Evolutionary conservation across 2,113 vertebrate genomes (phyloP), one percentile per base, ranked within the genome.

Genomic region (Chlamydotis undulata): DNA sequence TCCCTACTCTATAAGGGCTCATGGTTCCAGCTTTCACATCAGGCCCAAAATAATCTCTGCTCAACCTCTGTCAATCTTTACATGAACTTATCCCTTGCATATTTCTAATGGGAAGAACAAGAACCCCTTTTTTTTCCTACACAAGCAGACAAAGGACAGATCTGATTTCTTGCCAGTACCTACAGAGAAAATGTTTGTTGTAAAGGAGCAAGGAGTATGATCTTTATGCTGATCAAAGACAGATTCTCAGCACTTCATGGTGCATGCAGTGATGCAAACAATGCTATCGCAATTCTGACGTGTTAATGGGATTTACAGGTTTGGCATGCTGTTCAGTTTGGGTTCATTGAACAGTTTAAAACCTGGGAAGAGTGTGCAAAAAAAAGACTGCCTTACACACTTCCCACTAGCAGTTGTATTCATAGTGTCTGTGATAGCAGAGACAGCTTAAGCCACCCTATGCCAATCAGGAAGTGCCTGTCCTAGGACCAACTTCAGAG

Each of bases 291-390:
- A 80, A 89, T 47, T 76, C 77, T 91, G 52, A 43, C 2, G 14
- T 6, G 12, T 19, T 55, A 78, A 56, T 4, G 91, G 88, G 71
- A 74, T n/a, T 95, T 71, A 57, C 67, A 85, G 71, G 74, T 92
- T 92, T 84, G 94, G 91, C 91, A 90, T 78, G 80, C 64, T 45
- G 90, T 67, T 97, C 92, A 9, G 26, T n/a, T 78, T 79, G 86
- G 88, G 56, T 69, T 77, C 77, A 68, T 37, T 35, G 26, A 56
- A 79, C 21, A 65, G 60, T 29, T 83, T 3, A 24, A 69, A 94
- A 68, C 43, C 31, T 21, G 31, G 50, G 61, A 31, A 78, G 12
- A 49, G 57, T 85, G 75, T 29, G 85, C 19, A 94, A 63, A 73
- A 73, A 73, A 83, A 26, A 92, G 94, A 82, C 41, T 10, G 82